phyloP scores from a whole-genome alignment of 2,888 invertebrate genomes.

The Griposia aprilina region DNA sequence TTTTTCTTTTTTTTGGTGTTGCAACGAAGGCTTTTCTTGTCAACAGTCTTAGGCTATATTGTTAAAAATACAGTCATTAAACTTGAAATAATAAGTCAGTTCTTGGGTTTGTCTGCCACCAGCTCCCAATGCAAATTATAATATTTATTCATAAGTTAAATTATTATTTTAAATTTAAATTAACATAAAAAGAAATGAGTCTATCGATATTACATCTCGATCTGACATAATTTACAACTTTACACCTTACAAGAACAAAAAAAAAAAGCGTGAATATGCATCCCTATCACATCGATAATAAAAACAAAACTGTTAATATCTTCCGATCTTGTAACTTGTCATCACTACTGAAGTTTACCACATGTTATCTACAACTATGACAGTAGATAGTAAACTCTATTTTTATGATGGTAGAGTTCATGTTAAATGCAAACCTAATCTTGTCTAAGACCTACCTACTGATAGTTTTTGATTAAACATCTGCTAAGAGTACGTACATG shows the following conservation, averaged over 20 bases:
- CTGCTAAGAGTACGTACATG: slow-evolving; percentile 25
- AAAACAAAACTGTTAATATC: slow-evolving; percentile 45
- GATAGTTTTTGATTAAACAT: slow-evolving; percentile 33
- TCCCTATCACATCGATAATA: slow-evolving; percentile 32
- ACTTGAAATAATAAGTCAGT: not conserved
- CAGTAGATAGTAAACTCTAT: slow-evolving; percentile 7
- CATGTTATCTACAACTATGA: not conserved
- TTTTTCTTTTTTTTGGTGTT: too few relatives aligned
- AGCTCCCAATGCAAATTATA: not conserved
- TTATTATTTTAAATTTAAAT: not conserved
- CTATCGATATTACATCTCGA: not conserved
- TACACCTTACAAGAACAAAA: slow-evolving; percentile 29
- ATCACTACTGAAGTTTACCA: slow-evolving; percentile 41
- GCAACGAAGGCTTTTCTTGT: too few relatives aligned
- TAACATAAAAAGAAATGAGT: not conserved
- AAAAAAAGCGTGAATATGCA: slow-evolving; percentile 48
- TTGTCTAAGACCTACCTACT: slow-evolving; percentile 5
- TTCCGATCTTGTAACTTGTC: slow-evolving; percentile 55
- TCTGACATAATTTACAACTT: slow-evolving; percentile 19
- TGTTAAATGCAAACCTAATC: slow-evolving; percentile 12
- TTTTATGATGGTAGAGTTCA: accelerated
- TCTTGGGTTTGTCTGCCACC: too few relatives aligned
- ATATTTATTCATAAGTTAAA: not conserved
- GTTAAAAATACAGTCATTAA: too few relatives aligned
- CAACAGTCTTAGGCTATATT: too few relatives aligned